Conservation (phyloP, 2,888 invertebrate species). For the Dryococelus australis region DNA sequence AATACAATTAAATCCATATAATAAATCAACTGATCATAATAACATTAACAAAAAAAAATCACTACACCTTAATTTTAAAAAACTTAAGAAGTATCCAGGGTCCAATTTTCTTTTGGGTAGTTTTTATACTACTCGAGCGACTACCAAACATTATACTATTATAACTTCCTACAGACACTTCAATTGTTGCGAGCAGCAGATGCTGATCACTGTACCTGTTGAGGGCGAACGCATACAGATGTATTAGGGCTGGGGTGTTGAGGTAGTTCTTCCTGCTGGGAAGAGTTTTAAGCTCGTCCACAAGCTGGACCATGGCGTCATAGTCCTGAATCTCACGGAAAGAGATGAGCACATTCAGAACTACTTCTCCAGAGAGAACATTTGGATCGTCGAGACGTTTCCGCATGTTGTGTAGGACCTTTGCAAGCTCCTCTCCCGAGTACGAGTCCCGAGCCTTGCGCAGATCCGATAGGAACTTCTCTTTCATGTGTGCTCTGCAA, state of each 20-base stretch:
- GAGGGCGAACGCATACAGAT: constrained; percentile 95
- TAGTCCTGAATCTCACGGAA: constrained; percentile 93
- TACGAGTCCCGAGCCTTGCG: constrained; percentile 90
- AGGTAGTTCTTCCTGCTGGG: constrained; percentile 89
- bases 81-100: no score
- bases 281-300: constrained; percentile 90
- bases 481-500: constrained; percentile 91
- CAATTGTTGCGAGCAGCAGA: background rate
- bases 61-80: no score
- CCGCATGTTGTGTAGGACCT: constrained; percentile 87
- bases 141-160: no score
- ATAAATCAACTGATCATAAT: no score
- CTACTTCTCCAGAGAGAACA: constrained; percentile 94
- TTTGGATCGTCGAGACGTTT: constrained; percentile 95
- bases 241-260: constrained; percentile 89
- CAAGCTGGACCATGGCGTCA: constrained; percentile 95
- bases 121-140: no score
- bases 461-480: constrained; percentile 94
- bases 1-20: no score
- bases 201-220: constrained; percentile 69
- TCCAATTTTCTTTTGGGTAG: no score
- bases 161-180: no score
- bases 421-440: constrained; percentile 81
- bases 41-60: no score
- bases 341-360: constrained; percentile 92